Evolutionary conservation across 2,888 invertebrate species (phyloP), one percentile per base, ranked within the genome.

Genomic region (Yponomeuta cagnagella): DNA sequence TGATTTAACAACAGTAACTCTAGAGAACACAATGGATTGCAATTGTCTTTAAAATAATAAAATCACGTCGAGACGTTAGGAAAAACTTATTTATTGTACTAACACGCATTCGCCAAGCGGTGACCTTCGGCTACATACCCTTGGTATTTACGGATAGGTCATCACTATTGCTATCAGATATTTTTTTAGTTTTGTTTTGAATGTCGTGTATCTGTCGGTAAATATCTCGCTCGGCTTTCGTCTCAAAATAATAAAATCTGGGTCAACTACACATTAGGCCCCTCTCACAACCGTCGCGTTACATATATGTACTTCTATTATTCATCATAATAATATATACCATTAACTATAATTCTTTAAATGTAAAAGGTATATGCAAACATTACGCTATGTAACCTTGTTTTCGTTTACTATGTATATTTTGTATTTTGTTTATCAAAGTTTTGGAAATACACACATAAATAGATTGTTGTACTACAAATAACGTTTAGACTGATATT

Each of bases 11-110:
- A 58, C 79, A 82, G 86, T 84, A 84, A 79, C 82, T 82, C 87
- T 71, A 71, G 85, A 82, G 90, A 90, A 90, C 90, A 91, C 90
- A 89, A 86, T 85, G 85, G 89, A 89, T 80, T 88, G 88, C 87
- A 88, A 58, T 58, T 58, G 52, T 58, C 52, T 58, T 58, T 58
- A 58, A 58, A 58, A 58, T 43, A 58, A 58, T 58, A 58, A 58
- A 58, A 58, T 58, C 52, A 15, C 52, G 52, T 58, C 52, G 5
- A 58, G 12, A 58, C 52, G 52, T 58, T 58, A 58, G 12, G 52
- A 58, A 58, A 52, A 15, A 2, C 52, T 58, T 15, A 58, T 12
- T 58, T 5, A 58, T 58, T 58, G 52, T 58, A 58, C 52, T 58
- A 15, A 58, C 15, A 58, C 12, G 15, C 52, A 58, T 15, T 58